These are phyloP conservation scores for Cryptotis parvus DNA, from an alignment of 2,113 vertebrate species.

Conservation along the genomic window DNA sequence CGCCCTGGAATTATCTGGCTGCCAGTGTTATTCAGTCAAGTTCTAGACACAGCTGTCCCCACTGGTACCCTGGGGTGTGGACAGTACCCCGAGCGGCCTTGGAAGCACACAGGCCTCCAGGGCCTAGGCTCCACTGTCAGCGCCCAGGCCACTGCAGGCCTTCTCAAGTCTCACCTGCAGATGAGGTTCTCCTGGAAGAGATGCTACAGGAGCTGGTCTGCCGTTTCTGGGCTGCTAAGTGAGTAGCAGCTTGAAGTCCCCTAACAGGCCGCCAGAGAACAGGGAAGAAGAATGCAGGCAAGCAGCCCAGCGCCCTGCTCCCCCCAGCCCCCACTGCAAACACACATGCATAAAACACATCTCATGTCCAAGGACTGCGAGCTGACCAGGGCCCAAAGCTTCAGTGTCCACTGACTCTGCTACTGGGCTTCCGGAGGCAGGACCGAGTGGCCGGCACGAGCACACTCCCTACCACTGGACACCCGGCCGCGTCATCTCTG, in stretches of 20 bases:
- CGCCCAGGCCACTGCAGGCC: neutral
- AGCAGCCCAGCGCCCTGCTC: neutral
- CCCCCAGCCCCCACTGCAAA: neutral
- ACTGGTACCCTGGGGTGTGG: neutral
- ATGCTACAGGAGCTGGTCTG: neutral
- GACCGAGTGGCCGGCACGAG: neutral
- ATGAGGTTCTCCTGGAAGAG: neutral
- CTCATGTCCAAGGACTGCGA: neutral
- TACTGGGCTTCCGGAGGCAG: neutral
- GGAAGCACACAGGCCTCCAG: no score
- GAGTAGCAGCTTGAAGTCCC: constrained; percentile 18
- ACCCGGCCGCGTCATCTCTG: neutral
- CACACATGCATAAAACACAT: neutral
- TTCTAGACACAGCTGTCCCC: neutral
- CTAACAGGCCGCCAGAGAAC: neutral
- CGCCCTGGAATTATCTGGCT: neutral
- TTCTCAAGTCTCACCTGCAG: neutral
- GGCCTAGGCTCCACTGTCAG: neutral
- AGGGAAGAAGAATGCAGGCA: constrained; percentile 37
- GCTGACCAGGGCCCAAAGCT: neutral
- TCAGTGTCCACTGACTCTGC: neutral
- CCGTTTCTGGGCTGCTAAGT: neutral
- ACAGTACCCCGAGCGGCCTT: no score
- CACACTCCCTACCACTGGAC: neutral
- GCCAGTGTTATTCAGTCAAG: neutral